A percentile compares a stretch with the other conserved stretches of the same genome.
These are phyloP conservation scores for Tetrapedia diversipes DNA, from an alignment of 2,888 invertebrate species.

Conservation along the genomic window DNA sequence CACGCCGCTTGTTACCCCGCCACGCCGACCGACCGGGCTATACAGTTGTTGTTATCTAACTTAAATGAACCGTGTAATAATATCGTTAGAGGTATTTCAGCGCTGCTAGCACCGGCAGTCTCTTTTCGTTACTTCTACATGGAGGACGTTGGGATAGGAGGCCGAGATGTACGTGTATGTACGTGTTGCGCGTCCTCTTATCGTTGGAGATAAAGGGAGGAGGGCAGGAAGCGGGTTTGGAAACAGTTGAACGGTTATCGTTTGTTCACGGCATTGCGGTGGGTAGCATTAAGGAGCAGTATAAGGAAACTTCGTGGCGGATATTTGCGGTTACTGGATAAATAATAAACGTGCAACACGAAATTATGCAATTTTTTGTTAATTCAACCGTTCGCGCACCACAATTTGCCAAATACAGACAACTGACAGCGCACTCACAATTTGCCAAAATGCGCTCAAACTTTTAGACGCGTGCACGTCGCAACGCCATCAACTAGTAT, in stretches of 20 bases:
- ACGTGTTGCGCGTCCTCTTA: constrained; percentile 29
- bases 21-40: constrained; percentile 46
- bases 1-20: constrained; percentile 66
- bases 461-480: too few relatives aligned
- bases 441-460: too few relatives aligned
- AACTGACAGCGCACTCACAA: too few relatives aligned
- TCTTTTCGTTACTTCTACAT: constrained; percentile 65
- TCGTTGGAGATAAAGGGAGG: neutral
- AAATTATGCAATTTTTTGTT: too few relatives aligned
- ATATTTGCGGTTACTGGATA: too few relatives aligned
- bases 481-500: too few relatives aligned
- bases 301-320: too few relatives aligned
- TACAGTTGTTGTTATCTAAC: constrained; percentile 80
- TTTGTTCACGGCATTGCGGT: too few relatives aligned
- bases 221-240: neutral
- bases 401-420: too few relatives aligned
- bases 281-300: too few relatives aligned
- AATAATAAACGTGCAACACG: too few relatives aligned
- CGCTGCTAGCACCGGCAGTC: constrained; percentile 45
- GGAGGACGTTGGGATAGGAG: constrained; percentile 42
- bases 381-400: too few relatives aligned
- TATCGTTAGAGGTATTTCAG: constrained; percentile 78
- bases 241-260: neutral
- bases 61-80: constrained; percentile 81
- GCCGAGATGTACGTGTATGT: neutral